Base-by-base conservation (phyloP, 2,113 vertebrate species). In the Seriola dumerili region DNA sequence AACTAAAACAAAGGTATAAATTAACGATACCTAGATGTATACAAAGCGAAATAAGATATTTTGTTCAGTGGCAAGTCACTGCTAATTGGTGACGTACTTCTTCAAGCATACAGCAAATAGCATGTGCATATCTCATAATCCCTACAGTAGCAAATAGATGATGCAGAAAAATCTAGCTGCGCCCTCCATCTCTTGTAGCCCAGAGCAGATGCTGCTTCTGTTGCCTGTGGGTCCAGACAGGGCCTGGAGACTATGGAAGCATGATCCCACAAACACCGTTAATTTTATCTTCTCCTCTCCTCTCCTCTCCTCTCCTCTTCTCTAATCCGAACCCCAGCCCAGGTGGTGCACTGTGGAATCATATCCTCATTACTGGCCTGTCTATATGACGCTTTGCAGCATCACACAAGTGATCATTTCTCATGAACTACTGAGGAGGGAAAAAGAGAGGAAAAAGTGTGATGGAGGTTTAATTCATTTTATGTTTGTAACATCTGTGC, bases 191-290 rank as follows among this genome's bases (percentile, higher is more conserved):
- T 70, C 32, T 32, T 73, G 62, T 38, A 76, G 79, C 70, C 62
- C 16, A 42, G 34, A 86, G 66, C 72, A 77, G 69, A 65, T 86
- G 42, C 36, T 85, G 40, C 10, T 78, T 66, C 12, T 50, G 58
- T 77, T 81, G 68, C 78, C 78, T 80, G 61, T 63, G 75, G 80
- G 75, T 78, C 25, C 67, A 87, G 72, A 85, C 50, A n/a, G 40
- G 75, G 80, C 72, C 78, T 64, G 14, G 74, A 70, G 81, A 78
- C 23, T 61, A 3, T 5, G n/a, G 9, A 58, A 80, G 61, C 25
- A 23, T 11, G 34, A 81, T 80, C 19, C 55, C 25, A 76, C 42
- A 54, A 62, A 78, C 25, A 14, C 19, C 4, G 1, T 74, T 50
- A 19, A 44, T 63, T 50, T 73, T 66, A 14, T 69, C 16, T 11